These are phyloP conservation scores for Dysidea cf. avara DNA, from an alignment of 37 sponge, comb jelly and placozoan genomes.

Conservation along the genomic window DNA sequence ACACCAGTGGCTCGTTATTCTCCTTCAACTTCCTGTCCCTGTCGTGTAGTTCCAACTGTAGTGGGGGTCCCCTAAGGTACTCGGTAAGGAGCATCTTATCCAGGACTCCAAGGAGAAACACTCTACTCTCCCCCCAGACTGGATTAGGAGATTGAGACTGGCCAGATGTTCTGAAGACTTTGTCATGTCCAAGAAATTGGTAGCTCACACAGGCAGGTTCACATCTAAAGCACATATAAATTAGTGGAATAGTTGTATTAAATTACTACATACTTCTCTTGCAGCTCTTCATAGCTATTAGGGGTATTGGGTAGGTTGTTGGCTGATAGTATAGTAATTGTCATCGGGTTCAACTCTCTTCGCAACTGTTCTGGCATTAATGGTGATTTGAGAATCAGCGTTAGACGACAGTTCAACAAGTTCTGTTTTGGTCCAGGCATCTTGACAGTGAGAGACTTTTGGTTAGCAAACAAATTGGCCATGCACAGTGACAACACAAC, in stretches of 20 bases:
- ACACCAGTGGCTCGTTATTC: slow-evolving; percentile 27
- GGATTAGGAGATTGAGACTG: slow-evolving; percentile 35
- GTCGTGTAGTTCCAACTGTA: slow-evolving; percentile 82
- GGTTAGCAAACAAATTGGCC: slow-evolving; percentile 64
- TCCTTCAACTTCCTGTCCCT: slow-evolving; percentile 42
- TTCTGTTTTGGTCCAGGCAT: not conserved
- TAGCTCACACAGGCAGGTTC: slow-evolving; percentile 76
- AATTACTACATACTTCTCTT: slow-evolving; percentile 24
- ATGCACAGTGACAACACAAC: slow-evolving; percentile 48
- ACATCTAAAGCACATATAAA: slow-evolving; percentile 40
- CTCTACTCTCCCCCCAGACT: slow-evolving; percentile 55
- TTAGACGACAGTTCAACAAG: slow-evolving; percentile 47
- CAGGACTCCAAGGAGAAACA: slow-evolving; percentile 72
- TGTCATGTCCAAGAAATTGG: slow-evolving; percentile 39
- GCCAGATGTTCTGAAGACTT: slow-evolving; percentile 26
- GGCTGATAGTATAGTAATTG: slow-evolving; percentile 58
- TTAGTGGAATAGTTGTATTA: not conserved
- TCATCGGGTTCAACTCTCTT: slow-evolving; percentile 74
- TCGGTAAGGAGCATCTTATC: slow-evolving; percentile 56
- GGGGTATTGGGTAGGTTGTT: slow-evolving; percentile 48
- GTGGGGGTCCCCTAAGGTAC: slow-evolving; percentile 85
- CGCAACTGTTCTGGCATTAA: slow-evolving; percentile 64
- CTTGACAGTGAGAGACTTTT: not conserved
- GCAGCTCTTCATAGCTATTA: slow-evolving; percentile 23
- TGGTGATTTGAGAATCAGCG: slow-evolving; percentile 29